phyloP scores from a whole-genome alignment of 2,888 invertebrate genomes.

The Brachypalpus laphriformis region DNA sequence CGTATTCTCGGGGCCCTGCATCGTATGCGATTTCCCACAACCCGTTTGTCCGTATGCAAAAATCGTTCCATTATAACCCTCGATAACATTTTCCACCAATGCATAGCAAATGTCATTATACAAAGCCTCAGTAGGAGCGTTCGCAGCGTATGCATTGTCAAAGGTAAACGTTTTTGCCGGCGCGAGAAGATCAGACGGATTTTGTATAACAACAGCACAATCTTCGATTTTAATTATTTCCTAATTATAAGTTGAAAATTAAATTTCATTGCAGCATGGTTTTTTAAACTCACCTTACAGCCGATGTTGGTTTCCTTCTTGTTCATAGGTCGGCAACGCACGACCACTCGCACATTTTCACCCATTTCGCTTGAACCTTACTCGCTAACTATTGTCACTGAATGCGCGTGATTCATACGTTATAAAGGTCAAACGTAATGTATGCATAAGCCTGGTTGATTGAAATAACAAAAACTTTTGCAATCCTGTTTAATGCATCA shows the following conservation, averaged over 20 bases:
- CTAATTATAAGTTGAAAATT: conserved; percentile 80
- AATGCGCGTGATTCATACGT: not conserved
- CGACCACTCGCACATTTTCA: conserved; percentile 80
- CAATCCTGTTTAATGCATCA: not conserved
- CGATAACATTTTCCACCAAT: conserved; percentile 92
- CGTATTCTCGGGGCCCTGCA: conserved; percentile 83
- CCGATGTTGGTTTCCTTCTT: conserved; percentile 87
- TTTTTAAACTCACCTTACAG: conserved; percentile 81
- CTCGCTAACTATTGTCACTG: not conserved
- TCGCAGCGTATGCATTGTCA: conserved; percentile 91
- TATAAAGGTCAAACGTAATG: conserved; percentile 16
- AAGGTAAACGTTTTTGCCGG: conserved; percentile 90
- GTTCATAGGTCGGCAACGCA: conserved; percentile 92
- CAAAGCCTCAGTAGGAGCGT: conserved; percentile 91
- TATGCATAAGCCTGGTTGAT: not conserved
- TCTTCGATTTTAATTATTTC: conserved; percentile 87
- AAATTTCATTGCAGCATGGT: not conserved
- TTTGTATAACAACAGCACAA: conserved; percentile 86
- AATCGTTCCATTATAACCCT: conserved; percentile 96
- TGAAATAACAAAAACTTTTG: not conserved
- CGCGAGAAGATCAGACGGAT: conserved; percentile 85
- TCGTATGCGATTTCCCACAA: conserved; percentile 95
- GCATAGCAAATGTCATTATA: conserved; percentile 94
- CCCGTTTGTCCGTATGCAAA: conserved; percentile 97
- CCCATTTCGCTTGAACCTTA: conserved; percentile 75